Evolutionary conservation across 2,113 vertebrate species (phyloP).

Genomic region (Xyliphius kryptos): DNA sequence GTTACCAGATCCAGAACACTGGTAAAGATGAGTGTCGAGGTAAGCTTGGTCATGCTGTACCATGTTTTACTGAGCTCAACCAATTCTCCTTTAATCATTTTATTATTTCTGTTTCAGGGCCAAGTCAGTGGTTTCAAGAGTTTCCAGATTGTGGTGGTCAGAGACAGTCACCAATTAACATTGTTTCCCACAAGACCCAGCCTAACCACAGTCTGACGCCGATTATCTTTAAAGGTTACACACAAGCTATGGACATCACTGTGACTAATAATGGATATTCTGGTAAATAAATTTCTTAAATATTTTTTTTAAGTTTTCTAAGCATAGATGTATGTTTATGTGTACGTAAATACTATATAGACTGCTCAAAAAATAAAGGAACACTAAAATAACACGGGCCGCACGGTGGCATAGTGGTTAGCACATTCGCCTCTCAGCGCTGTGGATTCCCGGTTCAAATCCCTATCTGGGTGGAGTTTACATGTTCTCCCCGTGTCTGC

Average conservation of each 20-base stretch:
- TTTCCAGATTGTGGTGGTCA: conserved; percentile 49
- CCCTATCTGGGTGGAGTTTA: no score
- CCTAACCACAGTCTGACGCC: conserved; percentile 48
- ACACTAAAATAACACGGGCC: no score
- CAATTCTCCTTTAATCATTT: background rate
- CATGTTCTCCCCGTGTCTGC: no score
- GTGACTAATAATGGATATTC: conserved; percentile 74
- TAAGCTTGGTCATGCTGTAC: conserved; percentile 39
- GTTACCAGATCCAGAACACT: conserved; percentile 62
- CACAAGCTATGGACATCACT: conserved; percentile 49
- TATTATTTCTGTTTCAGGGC: conserved; percentile 56
- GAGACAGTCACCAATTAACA: conserved; percentile 80
- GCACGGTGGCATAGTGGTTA: no score
- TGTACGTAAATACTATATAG: no score
- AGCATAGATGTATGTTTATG: no score
- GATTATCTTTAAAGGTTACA: conserved; percentile 70
- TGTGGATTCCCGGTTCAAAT: no score
- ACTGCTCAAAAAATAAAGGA: no score
- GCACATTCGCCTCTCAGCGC: no score
- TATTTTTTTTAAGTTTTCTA: no score
- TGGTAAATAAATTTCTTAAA: conserved; percentile 66
- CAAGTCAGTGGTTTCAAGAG: conserved; percentile 55
- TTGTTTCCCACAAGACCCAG: conserved; percentile 59
- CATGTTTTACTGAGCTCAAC: background rate
- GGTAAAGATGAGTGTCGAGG: conserved; percentile 57